phyloP scores from a whole-genome alignment of 2,113 vertebrate species.

The Antigone vipio region DNA sequence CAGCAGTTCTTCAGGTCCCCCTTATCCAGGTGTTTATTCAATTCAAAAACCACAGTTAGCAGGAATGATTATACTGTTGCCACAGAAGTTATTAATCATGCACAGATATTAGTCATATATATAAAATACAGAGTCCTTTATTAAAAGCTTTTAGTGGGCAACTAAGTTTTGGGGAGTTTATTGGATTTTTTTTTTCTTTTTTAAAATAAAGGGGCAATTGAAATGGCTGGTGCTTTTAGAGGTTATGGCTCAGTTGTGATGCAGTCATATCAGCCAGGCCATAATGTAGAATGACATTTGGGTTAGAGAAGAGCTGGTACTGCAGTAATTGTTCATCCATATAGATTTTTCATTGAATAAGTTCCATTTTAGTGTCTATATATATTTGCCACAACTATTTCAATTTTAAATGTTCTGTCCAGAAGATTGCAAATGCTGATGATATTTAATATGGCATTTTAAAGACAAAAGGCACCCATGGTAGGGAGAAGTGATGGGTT shows the following conservation, averaged over 20 bases:
- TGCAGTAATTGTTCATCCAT: conserved; percentile 1
- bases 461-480: not conserved
- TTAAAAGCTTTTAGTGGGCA: not conserved
- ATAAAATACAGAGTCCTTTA: not conserved
- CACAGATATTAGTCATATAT: not conserved
- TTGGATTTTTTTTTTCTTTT: too few relatives aligned
- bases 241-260: not conserved
- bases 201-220: not conserved
- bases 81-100: not conserved
- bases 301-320: conserved; percentile 13
- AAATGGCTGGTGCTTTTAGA: not conserved
- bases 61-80: not conserved
- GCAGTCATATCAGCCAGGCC: not conserved
- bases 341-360: conserved; percentile 30
- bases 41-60: not conserved
- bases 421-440: not conserved
- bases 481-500: not conserved
- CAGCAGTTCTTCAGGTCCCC: not conserved
- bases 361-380: not conserved
- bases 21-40: not conserved
- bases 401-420: not conserved
- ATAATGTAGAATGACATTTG: conserved; percentile 8
- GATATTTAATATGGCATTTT: not conserved
- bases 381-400: not conserved
- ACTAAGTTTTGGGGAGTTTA: not conserved